Percentiles rank a stretch among this genome's conserved stretches.
Evolutionary conservation across 2,797 vertebrate genomes (phyloP).

Genomic region (Hydrolagus colliei): DNA sequence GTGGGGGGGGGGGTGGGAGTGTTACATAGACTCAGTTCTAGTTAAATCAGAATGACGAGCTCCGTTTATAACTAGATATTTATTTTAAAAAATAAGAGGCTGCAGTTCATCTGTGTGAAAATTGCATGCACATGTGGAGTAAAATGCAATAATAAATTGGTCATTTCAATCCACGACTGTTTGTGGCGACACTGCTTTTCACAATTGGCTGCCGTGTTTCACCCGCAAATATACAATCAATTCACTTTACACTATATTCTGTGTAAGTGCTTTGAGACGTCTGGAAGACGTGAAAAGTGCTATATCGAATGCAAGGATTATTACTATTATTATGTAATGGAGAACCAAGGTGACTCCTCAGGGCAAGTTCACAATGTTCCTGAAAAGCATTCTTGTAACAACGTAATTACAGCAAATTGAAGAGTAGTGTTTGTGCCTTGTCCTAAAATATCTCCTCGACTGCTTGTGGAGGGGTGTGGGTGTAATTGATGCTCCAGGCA

Average conservation of each 20-base stretch:
- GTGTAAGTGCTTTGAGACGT: no score
- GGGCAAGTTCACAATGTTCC: background rate
- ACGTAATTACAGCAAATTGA: slow-evolving; percentile 29
- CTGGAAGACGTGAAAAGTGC: no score
- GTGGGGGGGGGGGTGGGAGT: no score
- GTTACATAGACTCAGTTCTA: background rate
- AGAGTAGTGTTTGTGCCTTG: slow-evolving; percentile 17
- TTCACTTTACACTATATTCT: no score
- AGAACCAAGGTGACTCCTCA: background rate
- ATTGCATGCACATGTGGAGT: background rate
- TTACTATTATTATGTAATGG: no score
- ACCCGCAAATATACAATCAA: no score
- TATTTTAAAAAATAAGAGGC: background rate
- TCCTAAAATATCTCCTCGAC: background rate
- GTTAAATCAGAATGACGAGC: background rate
- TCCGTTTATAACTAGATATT: no score
- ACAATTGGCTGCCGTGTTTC: no score
- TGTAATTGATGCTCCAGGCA: slow-evolving; percentile 26
- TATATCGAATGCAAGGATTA: no score
- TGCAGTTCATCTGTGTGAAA: background rate
- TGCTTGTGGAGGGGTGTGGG: background rate
- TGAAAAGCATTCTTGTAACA: background rate
- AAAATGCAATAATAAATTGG: no score
- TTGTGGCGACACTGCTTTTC: no score
- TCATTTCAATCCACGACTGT: no score